Percentiles rank a stretch among this genome's conserved stretches.
Evolutionary conservation across 2,797 vertebrate species (phyloP).

Genomic region (Rhyacichthys aspro): DNA sequence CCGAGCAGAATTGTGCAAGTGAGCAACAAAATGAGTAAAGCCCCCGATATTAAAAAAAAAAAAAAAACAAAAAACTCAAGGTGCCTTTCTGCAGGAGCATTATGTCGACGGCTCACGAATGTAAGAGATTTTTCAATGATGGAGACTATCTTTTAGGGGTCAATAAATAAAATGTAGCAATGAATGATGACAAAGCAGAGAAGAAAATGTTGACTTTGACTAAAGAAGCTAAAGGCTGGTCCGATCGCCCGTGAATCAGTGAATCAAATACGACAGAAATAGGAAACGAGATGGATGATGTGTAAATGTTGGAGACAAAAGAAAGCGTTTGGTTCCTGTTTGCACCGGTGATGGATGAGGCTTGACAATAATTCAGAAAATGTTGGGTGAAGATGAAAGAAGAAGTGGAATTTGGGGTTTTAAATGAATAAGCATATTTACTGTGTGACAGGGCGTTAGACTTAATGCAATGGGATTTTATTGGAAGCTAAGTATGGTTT

Average conservation of each 20-base stretch:
- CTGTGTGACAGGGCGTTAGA: constrained; percentile 18
- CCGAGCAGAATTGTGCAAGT: not conserved
- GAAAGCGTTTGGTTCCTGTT: too few relatives aligned
- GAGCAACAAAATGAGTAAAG: constrained; percentile 25
- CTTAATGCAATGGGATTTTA: too few relatives aligned
- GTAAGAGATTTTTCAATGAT: not conserved
- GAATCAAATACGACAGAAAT: too few relatives aligned
- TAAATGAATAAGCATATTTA: constrained; percentile 30
- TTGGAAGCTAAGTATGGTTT: too few relatives aligned
- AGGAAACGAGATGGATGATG: too few relatives aligned
- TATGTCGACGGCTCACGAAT: constrained; percentile 5
- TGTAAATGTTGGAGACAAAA: too few relatives aligned
- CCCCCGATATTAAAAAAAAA: constrained; percentile 5
- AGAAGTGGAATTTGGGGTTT: not conserved
- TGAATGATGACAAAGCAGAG: constrained; percentile 10
- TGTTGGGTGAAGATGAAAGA: too few relatives aligned
- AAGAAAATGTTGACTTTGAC: constrained; percentile 17
- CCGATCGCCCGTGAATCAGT: too few relatives aligned
- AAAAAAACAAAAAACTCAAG: constrained; percentile 9
- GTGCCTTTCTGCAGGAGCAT: constrained; percentile 17
- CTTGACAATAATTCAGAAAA: too few relatives aligned
- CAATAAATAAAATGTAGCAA: not conserved
- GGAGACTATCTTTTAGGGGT: not conserved
- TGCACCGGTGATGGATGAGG: too few relatives aligned
- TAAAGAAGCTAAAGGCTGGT: not conserved